phyloP scores from a whole-genome alignment of 2,113 vertebrate species.

The Progne subis region DNA sequence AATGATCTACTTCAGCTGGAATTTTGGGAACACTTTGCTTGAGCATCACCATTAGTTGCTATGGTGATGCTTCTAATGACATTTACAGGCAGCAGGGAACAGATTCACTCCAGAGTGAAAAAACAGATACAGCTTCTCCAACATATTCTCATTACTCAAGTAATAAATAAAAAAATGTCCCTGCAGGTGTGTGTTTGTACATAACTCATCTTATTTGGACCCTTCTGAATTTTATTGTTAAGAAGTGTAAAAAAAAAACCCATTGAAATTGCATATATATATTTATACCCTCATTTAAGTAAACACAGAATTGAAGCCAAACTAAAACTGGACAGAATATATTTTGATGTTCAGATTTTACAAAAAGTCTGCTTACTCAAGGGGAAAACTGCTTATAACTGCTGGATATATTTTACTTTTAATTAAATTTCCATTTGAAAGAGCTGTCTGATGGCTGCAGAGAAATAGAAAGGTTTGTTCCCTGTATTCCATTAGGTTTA shows the following conservation, averaged over 20 bases:
- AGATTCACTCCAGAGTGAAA: background rate
- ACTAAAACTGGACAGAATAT: background rate
- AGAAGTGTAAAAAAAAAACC: background rate
- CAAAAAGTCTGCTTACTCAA: background rate
- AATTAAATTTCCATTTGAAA: background rate
- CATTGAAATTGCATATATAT: background rate
- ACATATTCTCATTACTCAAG: background rate
- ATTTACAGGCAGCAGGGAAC: background rate
- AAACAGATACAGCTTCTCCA: background rate
- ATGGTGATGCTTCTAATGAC: constrained; percentile 24
- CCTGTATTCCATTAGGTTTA: background rate
- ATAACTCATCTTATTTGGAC: background rate
- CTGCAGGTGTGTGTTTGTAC: background rate
- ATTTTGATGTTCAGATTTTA: background rate
- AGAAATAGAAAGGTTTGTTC: background rate
- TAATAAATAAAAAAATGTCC: background rate
- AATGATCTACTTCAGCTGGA: background rate
- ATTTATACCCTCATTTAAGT: background rate
- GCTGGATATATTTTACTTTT: background rate
- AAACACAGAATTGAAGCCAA: background rate
- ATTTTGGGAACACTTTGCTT: background rate
- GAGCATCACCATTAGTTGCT: constrained; percentile 46
- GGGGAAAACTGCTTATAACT: background rate
- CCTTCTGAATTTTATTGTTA: background rate
- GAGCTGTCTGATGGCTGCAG: background rate